Base-by-base conservation (phyloP, 2,113 vertebrate species). In the Rhinoderma darwinii region DNA sequence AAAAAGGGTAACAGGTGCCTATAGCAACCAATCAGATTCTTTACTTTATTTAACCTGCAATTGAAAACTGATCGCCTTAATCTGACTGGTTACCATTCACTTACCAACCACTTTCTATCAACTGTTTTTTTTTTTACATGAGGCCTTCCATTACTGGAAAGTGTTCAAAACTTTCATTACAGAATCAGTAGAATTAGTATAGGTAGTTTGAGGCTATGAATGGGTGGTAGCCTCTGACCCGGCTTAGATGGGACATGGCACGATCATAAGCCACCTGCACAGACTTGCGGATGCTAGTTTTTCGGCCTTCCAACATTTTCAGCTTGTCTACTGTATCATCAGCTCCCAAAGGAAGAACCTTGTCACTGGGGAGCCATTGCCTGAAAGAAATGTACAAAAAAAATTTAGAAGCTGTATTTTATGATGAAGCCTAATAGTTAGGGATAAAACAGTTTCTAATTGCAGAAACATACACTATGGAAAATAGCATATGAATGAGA, bases 251-350 rank as follows among this genome's bases (percentile, higher is more conserved):
- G 79, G 96, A 95, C 96, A 99, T 96, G 75, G 98, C 98, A 0
- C 98, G 94, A 94, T 99, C 97, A 0, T 99, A 99, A 0, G 98
- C 98, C 94, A 99, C 96, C 92, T 99, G 98, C 75, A 99, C 98
- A 0, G 98, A 99, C 88, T 98, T 99, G 89, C 98, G 96, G 92
- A 99, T 97, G 94, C 96, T 99, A 90, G 96, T 96, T 92, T 99
- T 99, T 50, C 97, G 95, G 12, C 96, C 98, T 91, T 99, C 98
- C 93, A 99, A 92, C 91, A 99, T 96, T 88, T 98, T 98, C 83
- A 99, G 93, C 90, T 99, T 99, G 94, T 99, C 98, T 61, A 96
- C 96, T 0, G 98, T 99, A 90, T 99, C 96, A 2, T 99, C 97
- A 59, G 96, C 91, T 0, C 98, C 98, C 30, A 99, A 86, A 6